Base-by-base conservation (phyloP, 2,113 vertebrate species). In the Suncus etruscus region DNA sequence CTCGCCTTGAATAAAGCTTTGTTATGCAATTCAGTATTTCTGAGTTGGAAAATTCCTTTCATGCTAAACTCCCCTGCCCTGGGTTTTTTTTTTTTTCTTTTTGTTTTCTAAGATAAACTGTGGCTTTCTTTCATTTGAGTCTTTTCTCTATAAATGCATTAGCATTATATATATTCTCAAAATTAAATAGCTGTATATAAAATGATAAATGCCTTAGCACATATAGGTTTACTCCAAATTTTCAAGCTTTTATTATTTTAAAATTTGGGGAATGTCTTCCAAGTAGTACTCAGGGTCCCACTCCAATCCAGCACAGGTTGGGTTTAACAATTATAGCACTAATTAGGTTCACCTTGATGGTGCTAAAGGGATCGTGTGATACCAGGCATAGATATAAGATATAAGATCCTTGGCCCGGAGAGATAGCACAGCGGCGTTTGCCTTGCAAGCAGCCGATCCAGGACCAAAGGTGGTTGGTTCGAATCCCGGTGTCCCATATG, bases 191-290 rank as follows among this genome's bases (percentile, higher is more conserved):
- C 22, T 91, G 45, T 93, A 22, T 25, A 50, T 61, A 86, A 68
- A 91, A 86, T 58, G 24, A 86, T 50, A 73, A 73, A 51, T 74
- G 39, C 22, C 29, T 92, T 68, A 75, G 48, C 39, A 74, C 65
- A 82, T 90, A 29, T 18, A 72, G 83, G 65, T 69, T 61, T 79
- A 83, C 32, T 81, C 79, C 32, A 92, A 94, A 81, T 51, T 18
- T 29, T 63, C 51, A 70, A 12, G 6, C 22, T 48, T 87, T 90
- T 80, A 91, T 58, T 31, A 88, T n/a, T 50, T 69, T 86, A 78
- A 87, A 93, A 45, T 74, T 89, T 75, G 66, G 31, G 85, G 39
- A 39, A 39, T 39, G 39, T 39, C 39, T 39, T 39, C 39, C 39
- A 39, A 39, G 39, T 39, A 39, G 39, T 39, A 39, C 39, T 39